phyloP scores from a whole-genome alignment of 2,888 invertebrate species.

The Eupithecia exiguata region DNA sequence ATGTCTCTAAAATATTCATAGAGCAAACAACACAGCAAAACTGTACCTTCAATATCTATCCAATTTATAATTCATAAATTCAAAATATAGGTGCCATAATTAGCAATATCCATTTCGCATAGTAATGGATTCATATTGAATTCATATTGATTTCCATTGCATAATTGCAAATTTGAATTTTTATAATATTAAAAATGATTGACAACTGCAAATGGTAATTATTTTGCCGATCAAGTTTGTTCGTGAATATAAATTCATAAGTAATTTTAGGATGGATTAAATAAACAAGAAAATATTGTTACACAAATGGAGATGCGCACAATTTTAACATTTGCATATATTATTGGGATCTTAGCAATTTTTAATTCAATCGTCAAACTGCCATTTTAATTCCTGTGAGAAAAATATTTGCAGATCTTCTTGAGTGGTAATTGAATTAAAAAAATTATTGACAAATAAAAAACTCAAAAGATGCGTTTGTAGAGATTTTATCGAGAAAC shows the following conservation, averaged over 20 bases:
- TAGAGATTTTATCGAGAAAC: slow-evolving; percentile 74
- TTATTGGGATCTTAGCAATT: slow-evolving; percentile 7
- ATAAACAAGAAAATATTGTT: slow-evolving; percentile 33
- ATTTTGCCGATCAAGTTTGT: slow-evolving; percentile 60
- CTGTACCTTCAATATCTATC: slow-evolving; percentile 48
- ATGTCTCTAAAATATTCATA: slow-evolving; percentile 72
- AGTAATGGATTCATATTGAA: slow-evolving; percentile 49
- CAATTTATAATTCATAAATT: slow-evolving; percentile 56
- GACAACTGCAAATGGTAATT: slow-evolving; percentile 62
- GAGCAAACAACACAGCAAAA: slow-evolving; percentile 52
- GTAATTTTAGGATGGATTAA: slow-evolving; percentile 36
- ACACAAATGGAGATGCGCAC: slow-evolving; percentile 7
- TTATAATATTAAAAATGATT: slow-evolving; percentile 56
- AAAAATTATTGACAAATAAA: slow-evolving; percentile 58
- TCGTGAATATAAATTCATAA: slow-evolving; percentile 64
- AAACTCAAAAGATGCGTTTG: slow-evolving; percentile 64
- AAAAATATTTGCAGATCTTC: slow-evolving; percentile 61
- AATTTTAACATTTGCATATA: slow-evolving; percentile 21
- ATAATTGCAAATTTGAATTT: slow-evolving; percentile 54
- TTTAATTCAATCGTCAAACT: slow-evolving; percentile 25
- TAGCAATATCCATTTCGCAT: slow-evolving; percentile 62
- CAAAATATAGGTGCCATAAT: slow-evolving; percentile 68
- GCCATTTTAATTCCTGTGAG: slow-evolving; percentile 66
- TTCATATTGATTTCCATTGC: slow-evolving; percentile 56
- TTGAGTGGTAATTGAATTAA: slow-evolving; percentile 60